Conservation (phyloP, 2,797 vertebrate genomes). For the Bucorvus abyssinicus region DNA sequence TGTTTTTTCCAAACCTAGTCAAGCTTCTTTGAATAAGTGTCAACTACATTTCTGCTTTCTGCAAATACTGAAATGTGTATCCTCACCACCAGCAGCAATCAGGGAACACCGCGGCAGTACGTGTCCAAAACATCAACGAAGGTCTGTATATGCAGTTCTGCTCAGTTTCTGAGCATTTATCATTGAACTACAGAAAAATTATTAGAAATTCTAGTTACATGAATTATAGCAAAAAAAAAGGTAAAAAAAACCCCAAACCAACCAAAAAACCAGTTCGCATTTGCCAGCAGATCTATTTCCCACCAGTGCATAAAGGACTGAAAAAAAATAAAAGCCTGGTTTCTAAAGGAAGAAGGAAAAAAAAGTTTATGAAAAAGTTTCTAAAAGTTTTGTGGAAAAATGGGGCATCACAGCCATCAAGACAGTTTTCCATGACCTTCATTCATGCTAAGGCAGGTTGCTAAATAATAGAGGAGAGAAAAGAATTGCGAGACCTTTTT, state of each 20-base stretch:
- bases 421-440: slow-evolving; percentile 19
- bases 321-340: background rate
- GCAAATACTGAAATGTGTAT: background rate
- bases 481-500: slow-evolving; percentile 33
- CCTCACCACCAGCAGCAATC: background rate
- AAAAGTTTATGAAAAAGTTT: background rate
- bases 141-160: rapidly evolving
- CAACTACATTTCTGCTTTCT: background rate
- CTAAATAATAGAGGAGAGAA: slow-evolving; percentile 24
- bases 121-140: rapidly evolving
- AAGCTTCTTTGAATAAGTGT: background rate
- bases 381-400: background rate
- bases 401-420: background rate
- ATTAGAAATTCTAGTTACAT: background rate
- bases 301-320: background rate
- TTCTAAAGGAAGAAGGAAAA: background rate
- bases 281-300: background rate
- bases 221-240: background rate
- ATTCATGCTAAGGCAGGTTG: background rate
- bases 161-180: background rate
- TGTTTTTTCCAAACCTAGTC: background rate
- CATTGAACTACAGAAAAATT: background rate
- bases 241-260: background rate
- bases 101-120: background rate
- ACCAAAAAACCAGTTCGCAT: background rate